phyloP scores from a whole-genome alignment of 2,888 invertebrate genomes.

The Agrotis exclamationis region DNA sequence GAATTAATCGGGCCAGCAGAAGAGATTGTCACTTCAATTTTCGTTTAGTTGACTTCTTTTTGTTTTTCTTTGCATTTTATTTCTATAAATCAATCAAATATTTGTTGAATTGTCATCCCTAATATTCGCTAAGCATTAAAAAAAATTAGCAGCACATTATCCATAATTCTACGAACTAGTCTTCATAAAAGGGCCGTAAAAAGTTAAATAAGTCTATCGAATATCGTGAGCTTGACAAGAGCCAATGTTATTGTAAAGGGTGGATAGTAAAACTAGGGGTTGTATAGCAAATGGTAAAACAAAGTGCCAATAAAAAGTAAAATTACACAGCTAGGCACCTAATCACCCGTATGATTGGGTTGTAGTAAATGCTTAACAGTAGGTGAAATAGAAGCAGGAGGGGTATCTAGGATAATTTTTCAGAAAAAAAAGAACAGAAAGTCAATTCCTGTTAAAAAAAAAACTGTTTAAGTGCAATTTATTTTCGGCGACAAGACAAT shows the following conservation, averaged over 20 bases:
- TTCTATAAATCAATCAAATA: too few relatives aligned
- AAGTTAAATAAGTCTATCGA: constrained; percentile 37
- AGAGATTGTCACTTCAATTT: too few relatives aligned
- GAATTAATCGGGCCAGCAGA: too few relatives aligned
- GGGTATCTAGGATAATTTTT: too few relatives aligned
- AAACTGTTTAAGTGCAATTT: too few relatives aligned
- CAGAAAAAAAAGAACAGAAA: not conserved
- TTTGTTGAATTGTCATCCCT: too few relatives aligned
- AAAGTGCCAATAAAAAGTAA: constrained; percentile 68
- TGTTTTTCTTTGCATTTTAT: too few relatives aligned
- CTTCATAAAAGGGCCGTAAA: not conserved
- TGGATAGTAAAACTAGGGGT: constrained; percentile 50
- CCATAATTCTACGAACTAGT: not conserved
- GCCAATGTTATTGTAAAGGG: constrained; percentile 58
- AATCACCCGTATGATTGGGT: constrained; percentile 56
- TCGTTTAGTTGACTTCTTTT: too few relatives aligned
- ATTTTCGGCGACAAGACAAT: too few relatives aligned
- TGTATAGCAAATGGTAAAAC: constrained; percentile 50
- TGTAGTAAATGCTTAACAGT: constrained; percentile 32
- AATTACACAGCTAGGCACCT: constrained; percentile 63
- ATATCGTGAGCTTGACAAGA: constrained; percentile 40
- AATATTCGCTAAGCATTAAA: not conserved
- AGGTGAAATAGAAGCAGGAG: not conserved
- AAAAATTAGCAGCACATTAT: too few relatives aligned
- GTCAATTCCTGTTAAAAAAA: not conserved